Conservation (phyloP, 2,797 vertebrate species). For the Malacoraja senta region DNA sequence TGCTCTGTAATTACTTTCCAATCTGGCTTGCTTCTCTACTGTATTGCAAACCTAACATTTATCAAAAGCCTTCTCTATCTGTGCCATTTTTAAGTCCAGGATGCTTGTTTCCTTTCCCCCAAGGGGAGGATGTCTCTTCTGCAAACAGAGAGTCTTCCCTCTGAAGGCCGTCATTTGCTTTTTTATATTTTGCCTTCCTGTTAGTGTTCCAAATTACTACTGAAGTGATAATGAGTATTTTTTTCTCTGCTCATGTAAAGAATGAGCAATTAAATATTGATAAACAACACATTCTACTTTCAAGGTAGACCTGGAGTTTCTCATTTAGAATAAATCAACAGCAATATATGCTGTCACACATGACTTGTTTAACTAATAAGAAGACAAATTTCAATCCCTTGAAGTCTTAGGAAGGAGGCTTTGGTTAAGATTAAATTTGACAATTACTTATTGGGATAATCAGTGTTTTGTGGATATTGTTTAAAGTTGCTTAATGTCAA, state of each 20-base stretch:
- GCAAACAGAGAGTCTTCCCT: not conserved
- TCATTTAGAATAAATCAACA: not conserved
- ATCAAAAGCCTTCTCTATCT: not conserved
- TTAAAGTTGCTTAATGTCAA: not conserved
- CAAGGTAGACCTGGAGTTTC: not conserved
- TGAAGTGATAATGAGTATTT: not conserved
- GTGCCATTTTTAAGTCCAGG: not conserved
- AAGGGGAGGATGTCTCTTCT: not conserved
- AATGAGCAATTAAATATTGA: not conserved
- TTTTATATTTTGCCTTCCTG: not conserved
- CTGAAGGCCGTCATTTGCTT: not conserved
- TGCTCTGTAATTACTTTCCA: not conserved
- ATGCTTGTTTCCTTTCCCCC: not conserved
- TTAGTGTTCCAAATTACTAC: not conserved
- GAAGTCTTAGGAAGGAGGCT: not conserved
- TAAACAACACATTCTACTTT: not conserved
- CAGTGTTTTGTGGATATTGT: not conserved
- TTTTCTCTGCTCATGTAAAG: not conserved
- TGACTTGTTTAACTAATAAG: not conserved
- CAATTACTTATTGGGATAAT: not conserved
- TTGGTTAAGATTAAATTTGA: not conserved
- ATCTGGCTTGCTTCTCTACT: not conserved
- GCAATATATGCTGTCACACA: not conserved
- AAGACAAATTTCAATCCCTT: not conserved
- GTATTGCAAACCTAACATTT: not conserved